Conservation (phyloP, 1,140 invertebrate genomes). For the Hermetia illucens region DNA sequence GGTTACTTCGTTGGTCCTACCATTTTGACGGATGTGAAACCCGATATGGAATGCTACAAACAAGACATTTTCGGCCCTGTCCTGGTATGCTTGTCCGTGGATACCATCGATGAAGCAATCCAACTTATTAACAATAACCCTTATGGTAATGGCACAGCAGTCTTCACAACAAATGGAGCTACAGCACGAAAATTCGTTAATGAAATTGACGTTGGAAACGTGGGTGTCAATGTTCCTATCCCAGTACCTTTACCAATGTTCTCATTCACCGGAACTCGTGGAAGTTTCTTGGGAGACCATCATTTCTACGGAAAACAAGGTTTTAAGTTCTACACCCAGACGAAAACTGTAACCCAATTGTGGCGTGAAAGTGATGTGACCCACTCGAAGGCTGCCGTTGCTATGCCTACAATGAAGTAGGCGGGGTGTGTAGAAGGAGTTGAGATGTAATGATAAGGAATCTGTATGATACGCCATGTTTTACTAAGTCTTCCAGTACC, state of each 20-base stretch:
- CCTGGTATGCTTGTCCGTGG: slow-evolving; percentile 63
- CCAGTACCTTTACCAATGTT: slow-evolving; percentile 99
- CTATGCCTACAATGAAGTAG: slow-evolving; percentile 84
- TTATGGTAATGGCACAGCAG: slow-evolving; percentile 97
- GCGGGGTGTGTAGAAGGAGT: no score
- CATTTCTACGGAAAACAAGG: slow-evolving; percentile 97
- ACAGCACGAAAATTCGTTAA: slow-evolving; percentile 88
- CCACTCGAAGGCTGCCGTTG: slow-evolving; percentile 60
- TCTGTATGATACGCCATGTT: background rate
- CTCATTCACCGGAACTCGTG: slow-evolving; percentile 92
- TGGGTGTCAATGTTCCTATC: slow-evolving; percentile 96
- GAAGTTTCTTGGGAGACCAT: slow-evolving; percentile 89
- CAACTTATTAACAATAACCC: slow-evolving; percentile 86
- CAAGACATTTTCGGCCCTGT: slow-evolving; percentile 99
- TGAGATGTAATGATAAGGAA: background rate
- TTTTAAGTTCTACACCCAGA: slow-evolving; percentile 94
- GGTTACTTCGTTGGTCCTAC: slow-evolving; percentile 99
- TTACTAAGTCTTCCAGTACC: background rate
- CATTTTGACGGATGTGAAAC: slow-evolving; percentile 77
- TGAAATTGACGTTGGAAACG: slow-evolving; percentile 92
- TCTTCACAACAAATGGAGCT: slow-evolving; percentile 96
- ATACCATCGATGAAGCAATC: slow-evolving; percentile 91
- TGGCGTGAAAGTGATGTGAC: slow-evolving; percentile 84
- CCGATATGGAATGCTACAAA: slow-evolving; percentile 89
- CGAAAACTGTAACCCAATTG: slow-evolving; percentile 93